Conservation (phyloP, 2,113 vertebrate species). For the Anguilla japonica region DNA sequence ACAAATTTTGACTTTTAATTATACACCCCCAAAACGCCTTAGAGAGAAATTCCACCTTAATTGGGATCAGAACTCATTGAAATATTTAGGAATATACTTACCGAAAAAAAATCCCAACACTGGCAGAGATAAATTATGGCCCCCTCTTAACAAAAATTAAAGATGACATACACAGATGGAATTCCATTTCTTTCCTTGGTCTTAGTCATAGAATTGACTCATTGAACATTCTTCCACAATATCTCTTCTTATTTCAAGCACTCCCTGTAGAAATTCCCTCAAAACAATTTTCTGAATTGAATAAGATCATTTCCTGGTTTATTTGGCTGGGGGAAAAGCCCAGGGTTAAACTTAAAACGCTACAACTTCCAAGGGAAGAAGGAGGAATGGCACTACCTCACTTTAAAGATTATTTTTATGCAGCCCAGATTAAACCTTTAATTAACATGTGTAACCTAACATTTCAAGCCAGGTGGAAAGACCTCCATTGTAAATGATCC, state of each 20-base stretch:
- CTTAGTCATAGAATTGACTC: neutral
- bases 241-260: neutral
- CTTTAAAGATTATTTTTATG: neutral
- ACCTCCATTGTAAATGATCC: neutral
- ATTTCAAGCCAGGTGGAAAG: neutral
- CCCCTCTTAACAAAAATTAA: too few species aligned
- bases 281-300: neutral
- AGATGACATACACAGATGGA: too few species aligned
- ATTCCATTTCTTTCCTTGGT: neutral
- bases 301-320: neutral
- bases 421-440: neutral
- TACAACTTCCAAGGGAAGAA: neutral
- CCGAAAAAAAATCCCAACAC: neutral
- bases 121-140: too few species aligned
- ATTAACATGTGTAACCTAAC: neutral
- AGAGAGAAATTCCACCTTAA: neutral
- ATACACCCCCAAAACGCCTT: neutral
- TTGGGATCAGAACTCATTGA: constrained; percentile 10
- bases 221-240: neutral
- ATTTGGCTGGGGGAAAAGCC: neutral
- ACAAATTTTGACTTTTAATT: too few species aligned
- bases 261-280: neutral
- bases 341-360: neutral
- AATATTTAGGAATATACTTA: constrained; percentile 14
- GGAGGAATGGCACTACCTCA: neutral